phyloP scores from a whole-genome alignment of 1,140 invertebrate genomes.

The Vanessa tameamea region DNA sequence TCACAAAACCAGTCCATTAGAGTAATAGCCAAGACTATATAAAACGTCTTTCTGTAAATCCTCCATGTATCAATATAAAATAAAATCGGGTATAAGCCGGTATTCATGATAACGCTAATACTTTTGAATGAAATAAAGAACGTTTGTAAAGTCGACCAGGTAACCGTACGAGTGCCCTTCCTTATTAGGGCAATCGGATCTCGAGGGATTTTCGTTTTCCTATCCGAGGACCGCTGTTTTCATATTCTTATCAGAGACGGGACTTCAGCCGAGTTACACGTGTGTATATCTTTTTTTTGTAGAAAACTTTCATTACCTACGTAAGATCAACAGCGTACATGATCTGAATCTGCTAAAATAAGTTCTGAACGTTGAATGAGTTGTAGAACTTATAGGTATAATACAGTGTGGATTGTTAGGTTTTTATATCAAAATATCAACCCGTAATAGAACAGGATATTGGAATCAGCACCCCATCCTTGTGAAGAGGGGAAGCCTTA shows the following conservation, averaged over 20 bases:
- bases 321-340: constrained; percentile 11
- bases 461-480: too few species aligned
- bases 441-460: too few species aligned
- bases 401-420: neutral
- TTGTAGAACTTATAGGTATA: neutral
- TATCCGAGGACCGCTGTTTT: constrained; percentile 22
- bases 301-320: constrained; percentile 10
- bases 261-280: constrained; percentile 4
- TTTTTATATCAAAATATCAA: too few species aligned
- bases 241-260: constrained; percentile 27
- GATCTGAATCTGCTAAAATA: neutral
- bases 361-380: neutral
- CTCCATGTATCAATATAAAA: constrained; percentile 1
- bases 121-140: constrained; percentile 8
- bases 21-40: neutral
- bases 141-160: constrained; percentile 13
- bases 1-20: neutral
- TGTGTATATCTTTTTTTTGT: constrained; percentile 17
- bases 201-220: constrained; percentile 16
- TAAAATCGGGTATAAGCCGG: constrained; percentile 7
- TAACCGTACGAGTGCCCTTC: constrained; percentile 9
- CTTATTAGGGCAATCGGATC: constrained; percentile 20
- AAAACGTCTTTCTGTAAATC: constrained; percentile 3
- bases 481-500: too few species aligned
- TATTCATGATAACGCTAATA: constrained; percentile 18